phyloP scores from a whole-genome alignment of 2,888 invertebrate genomes.

The Aelia acuminata region DNA sequence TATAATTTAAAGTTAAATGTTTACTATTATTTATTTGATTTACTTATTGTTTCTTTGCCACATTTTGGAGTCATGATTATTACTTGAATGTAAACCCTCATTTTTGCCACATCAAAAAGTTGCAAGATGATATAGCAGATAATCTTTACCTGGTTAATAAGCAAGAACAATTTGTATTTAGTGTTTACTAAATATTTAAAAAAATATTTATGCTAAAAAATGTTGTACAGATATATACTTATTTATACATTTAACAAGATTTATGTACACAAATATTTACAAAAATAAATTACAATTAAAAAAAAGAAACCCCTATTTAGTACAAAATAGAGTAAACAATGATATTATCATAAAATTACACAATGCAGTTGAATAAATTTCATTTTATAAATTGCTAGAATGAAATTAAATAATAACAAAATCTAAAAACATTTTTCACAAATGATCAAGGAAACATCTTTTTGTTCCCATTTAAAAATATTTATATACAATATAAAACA shows the following conservation, averaged over 20 bases:
- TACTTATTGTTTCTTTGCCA: too few species aligned
- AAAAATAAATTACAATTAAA: not conserved
- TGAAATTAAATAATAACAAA: not conserved
- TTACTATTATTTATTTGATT: too few species aligned
- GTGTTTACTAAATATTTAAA: too few species aligned
- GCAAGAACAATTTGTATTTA: too few species aligned
- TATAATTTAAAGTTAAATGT: too few species aligned
- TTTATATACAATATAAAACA: not conserved
- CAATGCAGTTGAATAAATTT: not conserved
- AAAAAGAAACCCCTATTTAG: not conserved
- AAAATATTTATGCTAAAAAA: too few species aligned
- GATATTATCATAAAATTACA: not conserved
- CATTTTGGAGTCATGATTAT: too few species aligned
- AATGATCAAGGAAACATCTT: not conserved
- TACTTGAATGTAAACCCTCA: too few species aligned
- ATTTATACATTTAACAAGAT: not conserved
- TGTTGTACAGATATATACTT: not conserved
- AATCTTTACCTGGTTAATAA: too few species aligned
- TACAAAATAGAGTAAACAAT: not conserved
- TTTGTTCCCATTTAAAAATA: not conserved
- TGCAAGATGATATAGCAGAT: too few species aligned
- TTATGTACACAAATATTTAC: not conserved
- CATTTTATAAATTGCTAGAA: not conserved
- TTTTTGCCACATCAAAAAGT: too few species aligned
- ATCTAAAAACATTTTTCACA: not conserved